Conservation (phyloP, 2,888 invertebrate species). For the Drosophila phalerata region DNA sequence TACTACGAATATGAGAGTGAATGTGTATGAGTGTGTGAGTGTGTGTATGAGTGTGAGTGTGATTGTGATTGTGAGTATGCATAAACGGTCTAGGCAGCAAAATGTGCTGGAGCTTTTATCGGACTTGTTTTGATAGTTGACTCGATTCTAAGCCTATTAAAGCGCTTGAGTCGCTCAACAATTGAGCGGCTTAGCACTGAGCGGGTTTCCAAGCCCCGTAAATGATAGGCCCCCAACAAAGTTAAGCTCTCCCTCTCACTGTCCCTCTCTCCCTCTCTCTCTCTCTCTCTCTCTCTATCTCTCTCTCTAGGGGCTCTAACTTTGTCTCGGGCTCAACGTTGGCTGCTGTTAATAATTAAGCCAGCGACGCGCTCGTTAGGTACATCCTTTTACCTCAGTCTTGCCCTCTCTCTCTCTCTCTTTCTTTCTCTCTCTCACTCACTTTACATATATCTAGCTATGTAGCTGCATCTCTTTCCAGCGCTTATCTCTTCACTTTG, state of each 20-base stretch:
- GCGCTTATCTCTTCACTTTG: constrained; percentile 44
- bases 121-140: constrained; percentile 78
- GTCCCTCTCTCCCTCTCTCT: no score
- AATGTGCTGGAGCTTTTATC: constrained; percentile 62
- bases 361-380: constrained; percentile 56
- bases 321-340: not conserved
- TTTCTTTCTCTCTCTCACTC: not conserved
- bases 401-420: not conserved
- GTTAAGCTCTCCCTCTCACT: constrained; percentile 58
- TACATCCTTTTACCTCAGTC: constrained; percentile 30
- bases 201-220: constrained; percentile 65
- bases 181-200: constrained; percentile 73
- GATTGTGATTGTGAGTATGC: not conserved
- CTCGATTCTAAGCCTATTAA: constrained; percentile 78
- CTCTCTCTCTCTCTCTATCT: constrained; percentile 34
- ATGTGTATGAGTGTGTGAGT: not conserved
- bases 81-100: constrained; percentile 11
- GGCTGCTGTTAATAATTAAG: constrained; percentile 61
- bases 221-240: constrained; percentile 68
- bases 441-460: not conserved
- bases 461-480: not conserved
- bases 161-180: constrained; percentile 70
- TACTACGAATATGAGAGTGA: constrained; percentile 6
- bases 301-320: not conserved
- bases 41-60: not conserved